phyloP scores from a whole-genome alignment of 1,140 invertebrate genomes.

The Thereuonema tuberculata region DNA sequence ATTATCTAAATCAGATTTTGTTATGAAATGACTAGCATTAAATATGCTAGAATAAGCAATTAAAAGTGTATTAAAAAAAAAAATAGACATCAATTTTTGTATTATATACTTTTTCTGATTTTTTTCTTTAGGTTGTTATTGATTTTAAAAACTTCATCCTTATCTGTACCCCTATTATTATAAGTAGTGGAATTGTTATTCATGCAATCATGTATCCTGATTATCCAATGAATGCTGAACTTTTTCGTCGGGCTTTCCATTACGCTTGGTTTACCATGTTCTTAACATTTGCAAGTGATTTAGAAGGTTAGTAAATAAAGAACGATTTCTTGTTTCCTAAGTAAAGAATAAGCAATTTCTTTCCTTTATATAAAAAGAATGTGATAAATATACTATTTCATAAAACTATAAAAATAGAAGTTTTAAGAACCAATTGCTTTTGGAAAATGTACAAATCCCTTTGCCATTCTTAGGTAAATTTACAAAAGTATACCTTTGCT shows the following conservation, averaged over 20 bases:
- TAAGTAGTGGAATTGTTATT: conserved; percentile 33
- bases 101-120: not conserved
- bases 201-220: conserved; percentile 34
- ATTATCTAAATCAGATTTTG: not conserved
- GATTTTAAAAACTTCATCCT: conserved; percentile 35
- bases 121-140: conserved; percentile 25
- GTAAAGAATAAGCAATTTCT: too few relatives aligned
- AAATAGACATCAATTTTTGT: not conserved
- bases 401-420: not conserved
- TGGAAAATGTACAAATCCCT: too few relatives aligned
- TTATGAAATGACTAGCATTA: not conserved
- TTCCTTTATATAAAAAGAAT: not conserved
- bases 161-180: conserved; percentile 34
- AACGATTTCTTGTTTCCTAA: too few relatives aligned
- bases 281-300: conserved; percentile 32
- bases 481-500: too few relatives aligned
- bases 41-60: not conserved
- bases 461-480: too few relatives aligned
- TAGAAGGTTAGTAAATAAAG: conserved; percentile 19
- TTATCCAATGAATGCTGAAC: conserved; percentile 26
- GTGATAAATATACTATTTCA: not conserved
- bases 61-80: not conserved
- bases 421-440: not conserved
- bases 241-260: conserved; percentile 28
- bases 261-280: conserved; percentile 33